phyloP scores from a whole-genome alignment of 2,797 vertebrate species.

The Pitangus sulphuratus region DNA sequence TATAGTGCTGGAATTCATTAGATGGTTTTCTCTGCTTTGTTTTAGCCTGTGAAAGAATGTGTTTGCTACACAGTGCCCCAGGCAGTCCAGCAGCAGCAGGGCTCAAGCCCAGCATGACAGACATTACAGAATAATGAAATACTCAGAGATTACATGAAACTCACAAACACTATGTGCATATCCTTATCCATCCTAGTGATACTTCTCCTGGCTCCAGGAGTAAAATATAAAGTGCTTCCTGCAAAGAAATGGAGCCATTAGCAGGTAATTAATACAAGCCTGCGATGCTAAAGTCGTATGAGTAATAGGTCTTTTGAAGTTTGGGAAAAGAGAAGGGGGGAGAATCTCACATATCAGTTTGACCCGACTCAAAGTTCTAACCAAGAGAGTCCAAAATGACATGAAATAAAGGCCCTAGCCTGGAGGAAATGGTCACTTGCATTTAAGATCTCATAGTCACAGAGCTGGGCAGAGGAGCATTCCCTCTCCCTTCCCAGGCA shows the following conservation, averaged over 20 bases:
- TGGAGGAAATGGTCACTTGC: neutral
- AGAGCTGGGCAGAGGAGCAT: neutral
- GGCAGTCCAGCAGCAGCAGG: slow-evolving; percentile 8
- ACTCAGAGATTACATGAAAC: neutral
- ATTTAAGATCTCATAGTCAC: neutral
- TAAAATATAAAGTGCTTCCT: slow-evolving; percentile 20
- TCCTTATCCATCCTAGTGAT: neutral
- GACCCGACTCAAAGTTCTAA: neutral
- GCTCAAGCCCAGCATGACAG: neutral
- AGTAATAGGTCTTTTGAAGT: slow-evolving; percentile 28
- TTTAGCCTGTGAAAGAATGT: slow-evolving; percentile 24
- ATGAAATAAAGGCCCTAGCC: neutral
- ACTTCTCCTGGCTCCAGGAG: neutral
- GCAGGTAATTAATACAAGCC: slow-evolving; percentile 39
- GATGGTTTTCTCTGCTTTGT: slow-evolving; percentile 18
- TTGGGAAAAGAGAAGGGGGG: neutral
- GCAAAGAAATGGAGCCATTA: slow-evolving; percentile 10
- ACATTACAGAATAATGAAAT: neutral
- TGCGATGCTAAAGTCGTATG: neutral
- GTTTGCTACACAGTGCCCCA: slow-evolving; percentile 2
- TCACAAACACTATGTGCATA: neutral
- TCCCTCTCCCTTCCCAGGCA: neutral
- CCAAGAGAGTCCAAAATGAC: neutral
- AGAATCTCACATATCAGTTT: neutral
- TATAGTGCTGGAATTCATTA: slow-evolving; percentile 36